Percentiles rank a stretch among this genome's conserved stretches.
Evolutionary conservation across 2,888 invertebrate species (phyloP).

Genomic region (Catocala sponsa): DNA sequence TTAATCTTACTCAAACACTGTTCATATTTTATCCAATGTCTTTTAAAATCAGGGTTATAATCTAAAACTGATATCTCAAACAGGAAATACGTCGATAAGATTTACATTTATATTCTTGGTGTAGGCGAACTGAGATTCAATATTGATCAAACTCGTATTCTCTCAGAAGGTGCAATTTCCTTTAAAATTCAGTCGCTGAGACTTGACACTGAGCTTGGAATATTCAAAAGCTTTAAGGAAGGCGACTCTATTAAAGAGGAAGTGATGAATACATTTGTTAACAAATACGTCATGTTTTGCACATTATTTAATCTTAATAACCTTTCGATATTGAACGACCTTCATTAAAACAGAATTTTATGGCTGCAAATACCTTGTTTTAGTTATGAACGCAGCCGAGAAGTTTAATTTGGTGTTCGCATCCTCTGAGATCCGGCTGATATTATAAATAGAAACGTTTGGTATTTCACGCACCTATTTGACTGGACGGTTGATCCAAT

Average conservation of each 20-base stretch:
- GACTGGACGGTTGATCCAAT: constrained; percentile 30
- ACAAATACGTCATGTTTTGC: constrained; percentile 12
- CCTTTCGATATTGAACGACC: constrained; percentile 34
- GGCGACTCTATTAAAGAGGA: constrained; percentile 22
- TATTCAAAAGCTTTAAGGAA: constrained; percentile 30
- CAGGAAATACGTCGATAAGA: constrained; percentile 32
- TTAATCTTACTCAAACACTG: constrained; percentile 23
- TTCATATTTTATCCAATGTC: constrained; percentile 19
- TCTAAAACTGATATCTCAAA: constrained; percentile 32
- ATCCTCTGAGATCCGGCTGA: constrained; percentile 56
- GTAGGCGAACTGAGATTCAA: constrained; percentile 32
- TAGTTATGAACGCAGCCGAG: constrained; percentile 33
- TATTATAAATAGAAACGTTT: constrained; percentile 63
- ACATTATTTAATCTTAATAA: constrained; percentile 24
- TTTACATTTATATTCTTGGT: constrained; percentile 47
- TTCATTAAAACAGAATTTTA: constrained; percentile 43
- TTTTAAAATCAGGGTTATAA: constrained; percentile 24
- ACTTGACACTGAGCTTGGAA: constrained; percentile 34
- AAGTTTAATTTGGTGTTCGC: constrained; percentile 60
- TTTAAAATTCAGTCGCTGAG: constrained; percentile 40
- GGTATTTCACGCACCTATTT: constrained; percentile 58
- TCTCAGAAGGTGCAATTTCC: constrained; percentile 34
- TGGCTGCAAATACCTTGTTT: constrained; percentile 31
- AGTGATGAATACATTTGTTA: constrained; percentile 22
- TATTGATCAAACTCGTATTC: constrained; percentile 47